Percentiles rank a stretch among this genome's conserved stretches.
phyloP scores from a whole-genome alignment of 2,113 vertebrate genomes.

The Neopipo cinnamomea region DNA sequence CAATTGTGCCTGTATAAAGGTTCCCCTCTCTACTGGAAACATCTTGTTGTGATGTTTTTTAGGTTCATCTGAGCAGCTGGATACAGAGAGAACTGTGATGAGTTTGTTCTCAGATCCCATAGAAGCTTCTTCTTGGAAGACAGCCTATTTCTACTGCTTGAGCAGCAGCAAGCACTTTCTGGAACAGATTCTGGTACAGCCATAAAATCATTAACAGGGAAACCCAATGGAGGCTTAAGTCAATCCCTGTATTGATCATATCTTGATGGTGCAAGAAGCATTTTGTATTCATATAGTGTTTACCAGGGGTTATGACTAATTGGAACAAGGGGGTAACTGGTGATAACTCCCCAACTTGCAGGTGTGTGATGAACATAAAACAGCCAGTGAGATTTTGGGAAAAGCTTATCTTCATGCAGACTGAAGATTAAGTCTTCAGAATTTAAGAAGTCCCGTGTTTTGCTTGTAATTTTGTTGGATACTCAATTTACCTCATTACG shows the following conservation, averaged over 20 bases:
- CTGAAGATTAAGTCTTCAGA: not conserved
- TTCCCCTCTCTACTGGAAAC: not conserved
- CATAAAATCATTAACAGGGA: not conserved
- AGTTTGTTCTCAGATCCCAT: constrained; percentile 81
- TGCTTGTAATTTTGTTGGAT: not conserved
- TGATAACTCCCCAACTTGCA: not conserved
- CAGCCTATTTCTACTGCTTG: constrained; percentile 89
- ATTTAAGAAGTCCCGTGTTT: not conserved
- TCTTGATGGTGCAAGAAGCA: not conserved
- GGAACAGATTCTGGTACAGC: constrained; percentile 89
- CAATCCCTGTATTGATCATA: not conserved
- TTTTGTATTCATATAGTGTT: not conserved
- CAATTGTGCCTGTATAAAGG: not conserved
- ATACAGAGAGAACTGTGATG: constrained; percentile 75
- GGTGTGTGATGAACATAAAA: not conserved
- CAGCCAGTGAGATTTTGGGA: not conserved
- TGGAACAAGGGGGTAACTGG: not conserved
- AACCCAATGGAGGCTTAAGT: not conserved
- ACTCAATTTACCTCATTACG: not conserved
- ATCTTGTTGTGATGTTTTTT: not conserved
- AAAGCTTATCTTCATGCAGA: not conserved
- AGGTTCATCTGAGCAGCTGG: constrained; percentile 61
- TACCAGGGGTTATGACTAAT: not conserved
- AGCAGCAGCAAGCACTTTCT: constrained; percentile 92
- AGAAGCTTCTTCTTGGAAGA: constrained; percentile 84